Evolutionary conservation across 2,888 invertebrate species (phyloP), one percentile per base, ranked within the genome.

Genomic region (Acleris holmiana): DNA sequence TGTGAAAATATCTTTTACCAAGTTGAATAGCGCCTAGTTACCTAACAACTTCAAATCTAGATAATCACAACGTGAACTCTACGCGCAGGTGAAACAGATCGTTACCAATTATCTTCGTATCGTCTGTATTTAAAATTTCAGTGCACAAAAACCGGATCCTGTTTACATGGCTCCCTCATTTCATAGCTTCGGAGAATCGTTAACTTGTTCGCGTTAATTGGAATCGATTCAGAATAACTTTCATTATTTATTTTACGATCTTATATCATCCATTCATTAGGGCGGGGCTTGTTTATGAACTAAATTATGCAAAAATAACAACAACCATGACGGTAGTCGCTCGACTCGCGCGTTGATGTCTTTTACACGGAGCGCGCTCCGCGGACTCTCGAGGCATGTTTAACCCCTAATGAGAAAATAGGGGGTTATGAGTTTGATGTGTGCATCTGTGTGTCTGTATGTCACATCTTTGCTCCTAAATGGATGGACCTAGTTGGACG

Each of bases 301-400:
- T 46, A 18, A 47, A 44, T 60, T 51, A 60, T 61, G 47, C 60
- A 53, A 47, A 47, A 18, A 47, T 17, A 47, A 47, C 0, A 10
- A 47, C 10, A 47, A 19, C 18, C 10, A 19, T 47, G 23, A 18
- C 18, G 2, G 17, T 17, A 17, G 17, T n/a, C 29, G 29, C 17
- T n/a, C 7, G 13, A 4, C 13, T 51, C 40, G 62, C 71, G 74
- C 82, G 82, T 82, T 79, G 75, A 82, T 72, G 76, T 81, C 82
- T 80, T 77, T 77, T 75, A 58, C 73, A 70, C 25, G 68, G 18
- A 54, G 62, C 35, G 35, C 41, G 54, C 13, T 13, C 10, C n/a
- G 19, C n/a, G 5, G 2, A 2, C 40, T 8, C n/a, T 19, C 23
- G 51, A 51, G 44, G 35, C n/a, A 1, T 54, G 7, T 35, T 35